Base-by-base conservation (phyloP, 1,140 invertebrate species). In the Matsumurasca onukii region DNA sequence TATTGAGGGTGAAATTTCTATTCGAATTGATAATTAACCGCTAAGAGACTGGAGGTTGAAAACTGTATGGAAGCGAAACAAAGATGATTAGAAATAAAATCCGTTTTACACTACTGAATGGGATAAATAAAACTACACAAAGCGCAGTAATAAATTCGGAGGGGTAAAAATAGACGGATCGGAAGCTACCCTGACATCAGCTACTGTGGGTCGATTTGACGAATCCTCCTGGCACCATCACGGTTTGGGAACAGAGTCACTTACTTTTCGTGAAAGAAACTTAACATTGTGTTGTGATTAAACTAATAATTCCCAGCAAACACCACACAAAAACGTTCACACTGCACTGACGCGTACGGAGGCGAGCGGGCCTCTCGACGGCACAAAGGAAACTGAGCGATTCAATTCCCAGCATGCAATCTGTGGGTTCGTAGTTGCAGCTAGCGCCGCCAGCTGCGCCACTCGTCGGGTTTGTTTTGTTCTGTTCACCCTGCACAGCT, bases 311-410 rank as follows among this genome's bases (percentile, higher is more conserved):
- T 20, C n/a, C 15, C 15, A 65, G 17, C 17, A 65, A n/a, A 15
- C 62, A 65, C 62, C 31, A 65, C 62, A 65, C 62, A 65, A 24
- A 25, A 63, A 63, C 61, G 61, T 63, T 63, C 61, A 34, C 61
- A 63, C 61, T 63, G 62, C 39, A 39, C 62, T 45, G 39, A 65
- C 62, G 24, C 31, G 62, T 39, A 24, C 31, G 62, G n/a, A 25
- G 25, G 24, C 13, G n/a, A 39, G 15, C 62, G 34, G 62, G 20
- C 62, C n/a, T 24, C 20, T 15, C 9, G n/a, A 63, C 62, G 31
- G 62, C 62, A 65, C 62, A 65, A 65, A 65, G 62, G 48, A 65
- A 65, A 65, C 62, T 65, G 39, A 65, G 24, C 20, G n/a, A n/a
- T n/a, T n/a, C n/a, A n/a, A 22, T 65, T 65, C 62, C 62, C 62